phyloP scores from a whole-genome alignment of 1,140 invertebrate genomes.

The Aphidius ervi region DNA sequence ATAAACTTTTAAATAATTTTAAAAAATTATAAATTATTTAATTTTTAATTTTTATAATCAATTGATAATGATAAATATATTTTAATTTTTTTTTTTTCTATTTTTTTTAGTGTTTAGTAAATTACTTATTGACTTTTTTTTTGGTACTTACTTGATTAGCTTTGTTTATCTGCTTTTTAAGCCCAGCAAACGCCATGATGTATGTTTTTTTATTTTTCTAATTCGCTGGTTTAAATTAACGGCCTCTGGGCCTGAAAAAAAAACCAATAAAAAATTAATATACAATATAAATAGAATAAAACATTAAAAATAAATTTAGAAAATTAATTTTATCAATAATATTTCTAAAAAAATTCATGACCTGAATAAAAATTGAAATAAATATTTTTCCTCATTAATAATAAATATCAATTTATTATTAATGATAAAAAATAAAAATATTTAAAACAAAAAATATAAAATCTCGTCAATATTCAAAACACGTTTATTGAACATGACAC shows the following conservation, averaged over 20 bases:
- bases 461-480: no score
- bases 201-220: conserved; percentile 8
- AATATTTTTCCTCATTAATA: no score
- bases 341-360: no score
- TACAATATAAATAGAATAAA: neutral
- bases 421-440: neutral
- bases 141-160: conserved; percentile 82
- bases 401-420: neutral
- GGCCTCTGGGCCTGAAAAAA: conserved; percentile 9
- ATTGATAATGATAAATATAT: no score
- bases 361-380: no score
- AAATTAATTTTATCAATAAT: no score
- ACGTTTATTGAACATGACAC: no score
- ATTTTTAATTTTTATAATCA: no score
- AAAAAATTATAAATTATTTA: no score
- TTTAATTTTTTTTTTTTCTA: neutral
- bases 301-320: neutral
- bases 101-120: neutral
- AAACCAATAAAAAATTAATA: conserved; percentile 6
- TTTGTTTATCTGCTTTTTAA: conserved; percentile 98
- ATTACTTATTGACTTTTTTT: neutral
- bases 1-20: no score
- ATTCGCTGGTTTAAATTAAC: neutral
- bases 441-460: no score
- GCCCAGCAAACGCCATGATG: conserved; percentile 91